Conservation (phyloP, 2,888 invertebrate species). For the Cephalotes varians region DNA sequence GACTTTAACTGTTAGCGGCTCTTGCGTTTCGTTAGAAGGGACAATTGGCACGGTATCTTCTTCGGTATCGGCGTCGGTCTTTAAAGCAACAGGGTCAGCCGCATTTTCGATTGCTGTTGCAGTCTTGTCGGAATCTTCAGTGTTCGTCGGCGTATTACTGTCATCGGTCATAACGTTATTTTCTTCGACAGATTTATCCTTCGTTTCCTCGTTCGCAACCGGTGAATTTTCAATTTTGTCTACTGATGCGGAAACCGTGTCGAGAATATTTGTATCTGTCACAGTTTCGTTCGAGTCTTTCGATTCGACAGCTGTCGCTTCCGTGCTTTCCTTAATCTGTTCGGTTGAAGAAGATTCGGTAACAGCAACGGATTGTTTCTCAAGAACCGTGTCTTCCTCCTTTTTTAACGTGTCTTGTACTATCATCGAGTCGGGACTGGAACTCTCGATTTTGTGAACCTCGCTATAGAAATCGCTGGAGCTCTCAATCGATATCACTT, state of each 20-base stretch:
- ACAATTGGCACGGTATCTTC: conserved; percentile 53
- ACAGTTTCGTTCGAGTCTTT: conserved; percentile 33
- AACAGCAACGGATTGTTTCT: conserved; percentile 40
- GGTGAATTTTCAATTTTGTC: conserved; percentile 56
- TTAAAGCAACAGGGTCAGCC: conserved; percentile 29
- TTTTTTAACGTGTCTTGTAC: conserved; percentile 66
- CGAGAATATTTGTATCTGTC: conserved; percentile 34
- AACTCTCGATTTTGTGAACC: conserved; percentile 87
- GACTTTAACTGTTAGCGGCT: conserved; percentile 63
- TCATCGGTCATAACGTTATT: conserved; percentile 49
- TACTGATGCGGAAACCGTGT: conserved; percentile 3
- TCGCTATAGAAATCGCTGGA: conserved; percentile 89
- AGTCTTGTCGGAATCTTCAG: conserved; percentile 53
- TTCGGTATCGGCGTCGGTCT: conserved; percentile 49
- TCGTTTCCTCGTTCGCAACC: conserved; percentile 39
- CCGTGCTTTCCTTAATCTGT: conserved; percentile 73
- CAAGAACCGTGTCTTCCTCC: conserved; percentile 59
- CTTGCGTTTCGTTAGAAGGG: conserved; percentile 55
- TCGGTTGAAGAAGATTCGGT: conserved; percentile 58
- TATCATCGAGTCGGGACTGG: conserved; percentile 66
- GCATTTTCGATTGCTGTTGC: conserved; percentile 46
- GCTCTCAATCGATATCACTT: conserved; percentile 87
- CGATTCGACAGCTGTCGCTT: conserved; percentile 65
- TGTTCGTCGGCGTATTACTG: conserved; percentile 38
- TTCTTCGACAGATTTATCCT: conserved; percentile 58